Conservation (phyloP, 2,888 invertebrate genomes). For the Aporophyla nigra region DNA sequence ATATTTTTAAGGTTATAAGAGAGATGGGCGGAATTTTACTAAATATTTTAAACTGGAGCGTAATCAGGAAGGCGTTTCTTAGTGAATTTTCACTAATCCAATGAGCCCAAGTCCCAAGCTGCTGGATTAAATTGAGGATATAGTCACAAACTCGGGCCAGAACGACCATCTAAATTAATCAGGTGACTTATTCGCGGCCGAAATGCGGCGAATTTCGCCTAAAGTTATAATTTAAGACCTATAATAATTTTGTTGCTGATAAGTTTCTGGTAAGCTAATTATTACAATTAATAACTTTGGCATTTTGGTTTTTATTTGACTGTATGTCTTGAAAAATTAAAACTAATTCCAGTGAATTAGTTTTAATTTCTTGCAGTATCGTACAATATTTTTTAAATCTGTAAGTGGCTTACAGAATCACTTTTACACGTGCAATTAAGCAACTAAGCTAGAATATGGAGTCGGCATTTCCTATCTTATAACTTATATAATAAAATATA, state of each 20-base stretch:
- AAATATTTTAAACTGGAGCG: conserved; percentile 71
- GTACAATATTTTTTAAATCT: too few species aligned
- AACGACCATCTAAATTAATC: conserved; percentile 76
- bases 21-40: conserved; percentile 58
- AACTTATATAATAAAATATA: too few species aligned
- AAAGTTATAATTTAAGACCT: conserved; percentile 54
- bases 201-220: conserved; percentile 25
- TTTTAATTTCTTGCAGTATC: not conserved
- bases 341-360: not conserved
- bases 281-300: not conserved
- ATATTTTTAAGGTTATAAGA: not conserved
- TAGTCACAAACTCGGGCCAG: conserved; percentile 65
- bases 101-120: conserved; percentile 59
- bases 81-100: conserved; percentile 70
- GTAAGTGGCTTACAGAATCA: too few species aligned
- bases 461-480: too few species aligned
- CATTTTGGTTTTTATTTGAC: conserved; percentile 8
- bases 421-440: too few species aligned
- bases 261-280: conserved; percentile 15
- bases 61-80: conserved; percentile 70
- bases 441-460: too few species aligned
- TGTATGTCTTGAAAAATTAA: not conserved
- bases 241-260: conserved; percentile 2
- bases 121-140: conserved; percentile 62
- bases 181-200: conserved; percentile 71